phyloP scores from a whole-genome alignment of 2,797 vertebrate species.

The Kryptolebias ocellatus region DNA sequence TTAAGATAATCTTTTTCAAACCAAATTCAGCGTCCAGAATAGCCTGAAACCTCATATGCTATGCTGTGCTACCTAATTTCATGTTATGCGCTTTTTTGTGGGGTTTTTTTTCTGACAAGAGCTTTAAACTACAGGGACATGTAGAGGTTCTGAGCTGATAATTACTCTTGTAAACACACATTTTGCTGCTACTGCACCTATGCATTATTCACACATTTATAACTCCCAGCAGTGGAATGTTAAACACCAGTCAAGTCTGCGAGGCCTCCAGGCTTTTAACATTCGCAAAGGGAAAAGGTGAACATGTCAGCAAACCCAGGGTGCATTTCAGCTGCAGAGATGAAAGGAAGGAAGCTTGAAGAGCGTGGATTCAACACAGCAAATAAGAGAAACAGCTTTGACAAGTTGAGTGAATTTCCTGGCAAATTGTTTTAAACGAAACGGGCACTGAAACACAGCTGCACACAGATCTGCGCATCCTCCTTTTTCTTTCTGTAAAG shows the following conservation, averaged over 20 bases:
- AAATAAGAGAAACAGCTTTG: constrained; percentile 20
- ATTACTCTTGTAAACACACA: constrained; percentile 71
- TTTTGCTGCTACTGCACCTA: constrained; percentile 55
- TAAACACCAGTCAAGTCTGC: constrained; percentile 56
- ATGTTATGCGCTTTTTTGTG: constrained; percentile 19
- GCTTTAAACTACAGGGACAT: constrained; percentile 46
- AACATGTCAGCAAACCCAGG: constrained; percentile 34
- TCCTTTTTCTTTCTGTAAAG: background rate
- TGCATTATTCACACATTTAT: constrained; percentile 69
- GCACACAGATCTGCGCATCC: constrained; percentile 1
- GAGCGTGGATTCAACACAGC: constrained; percentile 25
- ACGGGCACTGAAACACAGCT: constrained; percentile 2
- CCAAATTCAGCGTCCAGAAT: background rate
- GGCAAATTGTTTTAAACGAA: constrained; percentile 9
- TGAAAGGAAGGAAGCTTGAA: constrained; percentile 30
- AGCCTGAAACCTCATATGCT: background rate
- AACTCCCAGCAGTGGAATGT: constrained; percentile 63
- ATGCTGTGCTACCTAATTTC: constrained; percentile 2
- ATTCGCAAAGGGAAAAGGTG: constrained; percentile 42
- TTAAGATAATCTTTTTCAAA: background rate
- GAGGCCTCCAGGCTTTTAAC: constrained; percentile 57
- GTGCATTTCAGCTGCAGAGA: constrained; percentile 34
- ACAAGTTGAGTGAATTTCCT: constrained; percentile 18
- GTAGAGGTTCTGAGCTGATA: constrained; percentile 56
- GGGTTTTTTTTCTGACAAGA: constrained; percentile 28